Evolutionary conservation across 2,797 vertebrate species (phyloP).

Genomic region (Silurus lanzhouensis): DNA sequence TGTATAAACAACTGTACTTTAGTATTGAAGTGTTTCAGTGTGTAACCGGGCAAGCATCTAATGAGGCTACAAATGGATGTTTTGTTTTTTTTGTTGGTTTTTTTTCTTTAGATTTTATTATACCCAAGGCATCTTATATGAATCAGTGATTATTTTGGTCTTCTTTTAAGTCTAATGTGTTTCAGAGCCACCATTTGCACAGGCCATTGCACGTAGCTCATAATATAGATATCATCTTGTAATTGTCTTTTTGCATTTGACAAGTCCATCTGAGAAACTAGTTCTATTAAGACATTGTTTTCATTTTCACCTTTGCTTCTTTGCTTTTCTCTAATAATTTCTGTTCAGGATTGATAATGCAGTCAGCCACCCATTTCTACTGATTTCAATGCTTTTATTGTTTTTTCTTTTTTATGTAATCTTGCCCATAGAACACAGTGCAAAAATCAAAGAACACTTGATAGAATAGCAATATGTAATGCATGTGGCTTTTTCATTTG

Average conservation of each 20-base stretch:
- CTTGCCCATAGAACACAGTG: constrained; percentile 17
- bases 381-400: constrained; percentile 24
- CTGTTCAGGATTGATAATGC: constrained; percentile 13
- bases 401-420: constrained; percentile 14
- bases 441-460: constrained; percentile 12
- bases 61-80: background rate
- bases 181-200: constrained; percentile 17
- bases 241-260: constrained; percentile 23
- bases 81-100: no score
- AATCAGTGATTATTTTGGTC: constrained; percentile 21
- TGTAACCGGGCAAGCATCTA: constrained; percentile 19
- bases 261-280: background rate
- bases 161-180: constrained; percentile 27
- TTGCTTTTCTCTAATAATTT: background rate
- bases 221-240: constrained; percentile 1
- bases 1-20: constrained; percentile 31
- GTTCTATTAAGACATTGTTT: constrained; percentile 6
- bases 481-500: constrained; percentile 40
- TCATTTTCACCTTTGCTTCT: constrained; percentile 18
- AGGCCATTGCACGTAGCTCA: constrained; percentile 10
- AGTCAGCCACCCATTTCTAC: constrained; percentile 12
- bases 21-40: constrained; percentile 28
- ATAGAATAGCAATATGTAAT: constrained; percentile 37
- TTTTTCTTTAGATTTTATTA: constrained; percentile 33
- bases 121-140: background rate